Conservation (phyloP, 2,113 vertebrate species). For the Columbina picui region DNA sequence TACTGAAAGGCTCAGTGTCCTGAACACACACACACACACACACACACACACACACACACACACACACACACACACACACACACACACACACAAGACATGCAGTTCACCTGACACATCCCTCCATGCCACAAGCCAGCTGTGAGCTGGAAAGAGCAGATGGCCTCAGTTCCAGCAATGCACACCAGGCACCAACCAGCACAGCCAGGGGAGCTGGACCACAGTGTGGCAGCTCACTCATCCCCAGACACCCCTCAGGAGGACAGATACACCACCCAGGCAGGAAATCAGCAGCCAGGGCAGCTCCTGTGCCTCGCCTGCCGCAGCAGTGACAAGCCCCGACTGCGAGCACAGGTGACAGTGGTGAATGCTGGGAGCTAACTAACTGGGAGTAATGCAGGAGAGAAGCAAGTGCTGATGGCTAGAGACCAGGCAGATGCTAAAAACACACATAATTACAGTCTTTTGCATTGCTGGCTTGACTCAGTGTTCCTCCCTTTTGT, state of each 20-base stretch:
- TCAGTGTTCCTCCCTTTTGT: neutral
- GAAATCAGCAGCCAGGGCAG: neutral
- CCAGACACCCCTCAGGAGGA: neutral
- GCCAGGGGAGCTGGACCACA: neutral
- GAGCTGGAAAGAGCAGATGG: neutral
- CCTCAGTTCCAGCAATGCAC: neutral
- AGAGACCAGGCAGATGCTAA: neutral
- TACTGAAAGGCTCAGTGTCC: neutral
- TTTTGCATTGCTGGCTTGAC: neutral
- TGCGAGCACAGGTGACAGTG: neutral
- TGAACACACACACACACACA: neutral
- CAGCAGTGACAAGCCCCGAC: neutral
- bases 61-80: neutral
- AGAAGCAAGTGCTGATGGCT: neutral
- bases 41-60: neutral
- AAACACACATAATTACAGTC: neutral
- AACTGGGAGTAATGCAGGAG: neutral
- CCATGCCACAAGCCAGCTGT: neutral
- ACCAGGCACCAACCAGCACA: neutral
- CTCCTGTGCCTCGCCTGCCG: fast-evolving
- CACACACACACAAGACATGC: neutral
- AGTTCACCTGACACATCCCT: neutral
- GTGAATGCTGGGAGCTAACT: neutral
- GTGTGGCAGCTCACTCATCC: neutral
- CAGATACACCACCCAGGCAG: neutral